These are phyloP conservation scores for Carettochelys insculpta DNA, from an alignment of 2,113 vertebrate genomes.

Conservation along the genomic window DNA sequence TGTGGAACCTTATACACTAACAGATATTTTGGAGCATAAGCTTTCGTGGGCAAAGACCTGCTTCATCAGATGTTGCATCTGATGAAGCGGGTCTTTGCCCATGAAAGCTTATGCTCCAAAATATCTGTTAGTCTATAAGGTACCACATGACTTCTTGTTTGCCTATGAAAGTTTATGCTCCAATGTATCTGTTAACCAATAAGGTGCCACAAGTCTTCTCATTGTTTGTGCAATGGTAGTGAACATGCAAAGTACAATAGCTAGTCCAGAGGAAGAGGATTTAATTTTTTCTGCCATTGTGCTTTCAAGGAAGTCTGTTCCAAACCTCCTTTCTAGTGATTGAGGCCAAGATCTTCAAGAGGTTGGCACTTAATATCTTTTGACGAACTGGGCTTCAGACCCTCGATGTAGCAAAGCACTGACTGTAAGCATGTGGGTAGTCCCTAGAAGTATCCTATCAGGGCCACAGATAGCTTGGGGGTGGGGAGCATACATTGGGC, in stretches of 20 bases:
- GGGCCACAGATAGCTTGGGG: neutral
- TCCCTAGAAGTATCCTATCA: neutral
- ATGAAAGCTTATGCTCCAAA: no score
- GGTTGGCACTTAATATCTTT: neutral
- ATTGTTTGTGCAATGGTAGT: no score
- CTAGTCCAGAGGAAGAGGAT: neutral
- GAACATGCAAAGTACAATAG: neutral
- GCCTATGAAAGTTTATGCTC: no score
- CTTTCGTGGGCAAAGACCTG: no score
- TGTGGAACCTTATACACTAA: no score
- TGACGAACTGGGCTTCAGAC: neutral
- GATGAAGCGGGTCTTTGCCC: no score
- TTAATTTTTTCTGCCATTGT: neutral
- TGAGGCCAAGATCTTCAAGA: neutral
- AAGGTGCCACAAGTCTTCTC: no score
- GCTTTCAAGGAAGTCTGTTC: neutral
- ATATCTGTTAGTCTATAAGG: no score
- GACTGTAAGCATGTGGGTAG: neutral
- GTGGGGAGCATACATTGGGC: neutral
- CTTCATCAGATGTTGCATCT: no score
- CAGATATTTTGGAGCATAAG: no score
- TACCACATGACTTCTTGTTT: no score
- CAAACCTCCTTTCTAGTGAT: neutral
- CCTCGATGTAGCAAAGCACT: neutral
- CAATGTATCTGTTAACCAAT: no score